Conservation (phyloP, 2,888 invertebrate species). For the Drosophila paranaensis region DNA sequence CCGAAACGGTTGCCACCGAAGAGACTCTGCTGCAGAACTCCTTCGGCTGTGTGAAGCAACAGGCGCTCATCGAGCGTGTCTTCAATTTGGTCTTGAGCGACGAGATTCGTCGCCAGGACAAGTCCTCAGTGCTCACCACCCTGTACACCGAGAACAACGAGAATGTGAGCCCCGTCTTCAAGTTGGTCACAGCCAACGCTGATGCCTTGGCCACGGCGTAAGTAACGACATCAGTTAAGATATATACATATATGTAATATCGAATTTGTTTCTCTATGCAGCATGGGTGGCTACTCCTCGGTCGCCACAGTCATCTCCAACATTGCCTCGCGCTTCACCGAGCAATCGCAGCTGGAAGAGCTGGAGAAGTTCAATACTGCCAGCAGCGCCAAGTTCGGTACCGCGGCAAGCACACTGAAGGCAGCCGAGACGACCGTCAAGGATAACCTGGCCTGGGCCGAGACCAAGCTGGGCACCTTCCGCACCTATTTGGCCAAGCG, state of each 20-base stretch:
- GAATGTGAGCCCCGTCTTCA: slow-evolving; percentile 86
- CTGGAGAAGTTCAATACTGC: slow-evolving; percentile 69
- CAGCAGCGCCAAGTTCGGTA: slow-evolving; percentile 75
- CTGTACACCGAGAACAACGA: slow-evolving; percentile 86
- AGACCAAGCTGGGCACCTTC: slow-evolving; percentile 64
- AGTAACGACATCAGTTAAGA: slow-evolving; percentile 42
- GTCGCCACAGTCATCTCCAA: slow-evolving; percentile 81
- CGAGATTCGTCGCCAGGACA: slow-evolving; percentile 83
- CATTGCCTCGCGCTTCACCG: slow-evolving; percentile 82
- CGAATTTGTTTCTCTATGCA: slow-evolving; percentile 26
- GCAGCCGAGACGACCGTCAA: slow-evolving; percentile 72
- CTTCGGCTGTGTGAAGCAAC: slow-evolving; percentile 88
- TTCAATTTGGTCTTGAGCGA: slow-evolving; percentile 85
- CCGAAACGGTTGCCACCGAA: slow-evolving; percentile 88
- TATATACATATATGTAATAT: neutral
- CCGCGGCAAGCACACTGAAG: slow-evolving; percentile 63
- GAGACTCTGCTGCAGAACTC: slow-evolving; percentile 88
- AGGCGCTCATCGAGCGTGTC: slow-evolving; percentile 86
- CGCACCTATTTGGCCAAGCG: slow-evolving; percentile 63
- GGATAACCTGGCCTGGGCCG: slow-evolving; percentile 83
- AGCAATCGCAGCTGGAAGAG: slow-evolving; percentile 64
- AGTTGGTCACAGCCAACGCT: slow-evolving; percentile 84
- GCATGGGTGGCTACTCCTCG: slow-evolving; percentile 78
- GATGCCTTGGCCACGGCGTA: slow-evolving; percentile 76
- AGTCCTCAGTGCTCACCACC: slow-evolving; percentile 82